phyloP scores from a whole-genome alignment of 2,797 vertebrate genomes.

The Emys orbicularis region DNA sequence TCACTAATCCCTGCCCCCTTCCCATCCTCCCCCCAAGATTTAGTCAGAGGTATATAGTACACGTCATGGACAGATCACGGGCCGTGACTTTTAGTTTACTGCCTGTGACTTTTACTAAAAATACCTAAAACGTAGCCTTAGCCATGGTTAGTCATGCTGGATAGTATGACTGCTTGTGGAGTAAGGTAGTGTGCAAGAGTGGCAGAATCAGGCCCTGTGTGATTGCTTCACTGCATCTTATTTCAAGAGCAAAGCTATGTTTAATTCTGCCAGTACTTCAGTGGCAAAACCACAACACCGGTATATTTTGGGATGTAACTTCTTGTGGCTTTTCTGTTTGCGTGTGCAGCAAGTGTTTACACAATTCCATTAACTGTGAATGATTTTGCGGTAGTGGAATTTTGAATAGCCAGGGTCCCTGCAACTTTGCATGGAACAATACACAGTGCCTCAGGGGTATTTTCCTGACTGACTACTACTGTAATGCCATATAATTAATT shows the following conservation, averaged over 20 bases:
- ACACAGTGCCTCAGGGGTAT: background rate
- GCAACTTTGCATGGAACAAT: background rate
- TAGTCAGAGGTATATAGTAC: no score
- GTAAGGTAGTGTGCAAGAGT: background rate
- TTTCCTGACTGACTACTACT: background rate
- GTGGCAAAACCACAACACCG: background rate
- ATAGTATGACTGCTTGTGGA: background rate
- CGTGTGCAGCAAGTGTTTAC: background rate
- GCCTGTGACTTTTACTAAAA: no score
- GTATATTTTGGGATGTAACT: background rate
- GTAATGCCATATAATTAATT: background rate
- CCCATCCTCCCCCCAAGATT: no score
- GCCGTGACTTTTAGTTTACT: no score
- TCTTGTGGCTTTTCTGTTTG: conserved; percentile 25
- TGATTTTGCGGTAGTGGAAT: background rate
- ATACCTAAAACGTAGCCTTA: no score
- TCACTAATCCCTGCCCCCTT: background rate
- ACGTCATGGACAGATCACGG: no score
- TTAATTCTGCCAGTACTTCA: background rate
- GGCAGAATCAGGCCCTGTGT: background rate
- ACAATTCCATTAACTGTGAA: conserved; percentile 7
- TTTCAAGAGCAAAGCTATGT: background rate
- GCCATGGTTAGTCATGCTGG: background rate
- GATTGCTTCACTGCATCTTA: no score
- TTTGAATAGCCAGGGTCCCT: conserved; percentile 9